phyloP scores from a whole-genome alignment of 2,888 invertebrate genomes.

The Drosophila aldrichi region DNA sequence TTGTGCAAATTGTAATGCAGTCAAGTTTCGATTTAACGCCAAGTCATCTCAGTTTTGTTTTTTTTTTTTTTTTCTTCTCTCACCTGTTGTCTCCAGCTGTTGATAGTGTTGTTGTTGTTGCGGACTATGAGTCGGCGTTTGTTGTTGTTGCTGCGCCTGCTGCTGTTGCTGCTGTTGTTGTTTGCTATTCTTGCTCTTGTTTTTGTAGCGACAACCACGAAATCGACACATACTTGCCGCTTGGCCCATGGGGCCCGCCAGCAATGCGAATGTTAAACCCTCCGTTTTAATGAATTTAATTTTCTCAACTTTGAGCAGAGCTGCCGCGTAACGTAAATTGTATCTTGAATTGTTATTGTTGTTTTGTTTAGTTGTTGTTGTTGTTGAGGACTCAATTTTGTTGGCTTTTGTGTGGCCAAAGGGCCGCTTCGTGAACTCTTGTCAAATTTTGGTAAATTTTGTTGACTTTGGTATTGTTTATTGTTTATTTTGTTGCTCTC shows the following conservation, averaged over 20 bases:
- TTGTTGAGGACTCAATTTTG: slow-evolving; percentile 67
- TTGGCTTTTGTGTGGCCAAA: slow-evolving; percentile 59
- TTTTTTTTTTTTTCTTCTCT: slow-evolving; percentile 20
- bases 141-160: slow-evolving; percentile 59
- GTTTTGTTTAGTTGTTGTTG: slow-evolving; percentile 14
- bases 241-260: slow-evolving; percentile 89
- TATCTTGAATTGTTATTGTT: slow-evolving; percentile 49
- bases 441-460: slow-evolving; percentile 29
- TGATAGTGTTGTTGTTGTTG: slow-evolving; percentile 51
- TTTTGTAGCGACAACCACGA: slow-evolving; percentile 92
- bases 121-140: slow-evolving; percentile 54
- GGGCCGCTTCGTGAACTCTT: slow-evolving; percentile 51
- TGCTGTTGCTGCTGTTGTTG: slow-evolving; percentile 62
- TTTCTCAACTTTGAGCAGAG: slow-evolving; percentile 81
- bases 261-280: slow-evolving; percentile 85
- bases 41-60: slow-evolving; percentile 27
- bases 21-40: slow-evolving; percentile 13
- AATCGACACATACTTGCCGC: slow-evolving; percentile 93
- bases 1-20: slow-evolving; percentile 34
- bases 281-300: slow-evolving; percentile 85
- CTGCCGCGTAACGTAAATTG: slow-evolving; percentile 64
- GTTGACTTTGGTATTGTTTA: slow-evolving; percentile 50
- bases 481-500: slow-evolving; percentile 5
- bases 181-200: slow-evolving; percentile 87
- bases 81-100: slow-evolving; percentile 64